phyloP scores from a whole-genome alignment of 2,113 vertebrate species.

The Neotragus pygmaeus region DNA sequence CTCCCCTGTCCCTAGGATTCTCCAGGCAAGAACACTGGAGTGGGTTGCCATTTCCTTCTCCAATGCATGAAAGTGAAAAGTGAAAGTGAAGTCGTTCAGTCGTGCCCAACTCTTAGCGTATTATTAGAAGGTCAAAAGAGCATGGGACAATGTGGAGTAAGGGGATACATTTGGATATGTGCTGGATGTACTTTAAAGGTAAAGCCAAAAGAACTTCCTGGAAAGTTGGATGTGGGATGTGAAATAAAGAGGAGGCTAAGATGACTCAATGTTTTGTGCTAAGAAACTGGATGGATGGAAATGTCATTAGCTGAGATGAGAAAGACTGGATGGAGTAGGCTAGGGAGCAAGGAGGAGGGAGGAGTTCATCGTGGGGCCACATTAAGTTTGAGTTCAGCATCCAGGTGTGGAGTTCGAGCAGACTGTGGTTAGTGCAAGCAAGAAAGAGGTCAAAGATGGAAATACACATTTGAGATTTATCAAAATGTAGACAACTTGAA shows the following conservation, averaged over 20 bases:
- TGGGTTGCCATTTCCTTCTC: too few relatives aligned
- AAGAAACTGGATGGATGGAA: not conserved
- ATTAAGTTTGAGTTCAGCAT: not conserved
- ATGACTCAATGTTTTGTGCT: not conserved
- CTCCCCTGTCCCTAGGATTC: too few relatives aligned
- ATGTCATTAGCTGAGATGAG: constrained; percentile 24
- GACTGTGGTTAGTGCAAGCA: not conserved
- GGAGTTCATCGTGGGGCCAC: not conserved
- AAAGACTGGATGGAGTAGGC: not conserved
- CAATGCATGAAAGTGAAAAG: too few relatives aligned
- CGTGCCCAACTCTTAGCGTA: too few relatives aligned
- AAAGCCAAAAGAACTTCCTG: not conserved
- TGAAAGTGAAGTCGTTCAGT: too few relatives aligned
- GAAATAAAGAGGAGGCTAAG: not conserved
- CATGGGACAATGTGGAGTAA: not conserved
- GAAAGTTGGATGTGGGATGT: not conserved
- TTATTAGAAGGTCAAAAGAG: not conserved
- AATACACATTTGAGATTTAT: not conserved
- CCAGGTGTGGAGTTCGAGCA: not conserved
- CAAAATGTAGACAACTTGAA: not conserved
- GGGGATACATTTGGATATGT: not conserved
- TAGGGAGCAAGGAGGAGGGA: not conserved
- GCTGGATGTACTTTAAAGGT: not conserved
- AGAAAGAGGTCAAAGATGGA: not conserved
- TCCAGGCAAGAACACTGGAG: too few relatives aligned